Base-by-base conservation (phyloP, 2,888 invertebrate species). In the Lasioglossum lativentre region DNA sequence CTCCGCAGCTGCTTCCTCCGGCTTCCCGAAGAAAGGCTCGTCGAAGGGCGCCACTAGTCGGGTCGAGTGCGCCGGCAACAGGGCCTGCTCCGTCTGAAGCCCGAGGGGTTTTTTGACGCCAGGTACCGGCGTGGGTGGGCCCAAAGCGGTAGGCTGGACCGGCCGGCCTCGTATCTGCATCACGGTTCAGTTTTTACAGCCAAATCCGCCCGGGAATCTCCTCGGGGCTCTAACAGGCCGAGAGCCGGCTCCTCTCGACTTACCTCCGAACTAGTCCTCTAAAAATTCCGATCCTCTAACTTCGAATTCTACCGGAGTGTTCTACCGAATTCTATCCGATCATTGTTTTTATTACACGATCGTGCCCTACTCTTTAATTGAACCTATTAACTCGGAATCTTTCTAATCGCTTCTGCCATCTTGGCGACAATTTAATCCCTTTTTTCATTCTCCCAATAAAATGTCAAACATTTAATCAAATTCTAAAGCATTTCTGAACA, bases 11-110 rank as follows among this genome's bases (percentile, higher is more conserved):
- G 14, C 42, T 70, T 27, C 19, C 12, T 38, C 27, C 8, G 40
- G 19, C 71, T 38, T 19, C 27, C 19, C n/a, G 3, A 45, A 34
- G 38, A 40, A 38, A 73, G 42, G 74, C 63, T 75, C 72, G 38
- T n/a, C 42, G 80, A 86, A 91, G 89, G 93, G 93, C 93, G 93
- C 93, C 92, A 93, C 92, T 80, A 89, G 92, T 93, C 92, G 93
- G 93, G 91, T 93, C 42, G 79, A 76, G 56, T 16, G 75, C 34
- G 72, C 47, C 56, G 66, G 78, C 71, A 47, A 75, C 52, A 78
- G 75, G 78, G 73, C 81, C 82, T 30, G 84, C 40, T 75, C 63
- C 56, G 84, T 80, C 70, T 63, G 82, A 78, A 83, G 84, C 89
- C 84, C 72, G 76, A 78, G 87, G 89, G 87, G 88, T 91, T 88